phyloP scores from a whole-genome alignment of 2,888 invertebrate species.

The Amiota minor region DNA sequence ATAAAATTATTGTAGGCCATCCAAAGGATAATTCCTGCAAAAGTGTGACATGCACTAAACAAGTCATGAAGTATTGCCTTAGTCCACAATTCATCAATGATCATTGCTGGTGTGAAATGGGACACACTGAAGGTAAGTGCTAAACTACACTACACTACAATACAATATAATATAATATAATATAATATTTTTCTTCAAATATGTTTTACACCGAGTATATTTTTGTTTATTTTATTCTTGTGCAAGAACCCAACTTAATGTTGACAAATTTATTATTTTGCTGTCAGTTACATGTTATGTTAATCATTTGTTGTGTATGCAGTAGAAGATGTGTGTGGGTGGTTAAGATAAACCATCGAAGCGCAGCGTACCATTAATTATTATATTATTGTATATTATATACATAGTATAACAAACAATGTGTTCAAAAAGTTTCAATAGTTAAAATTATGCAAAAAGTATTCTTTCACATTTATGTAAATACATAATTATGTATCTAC shows the following conservation, averaged over 20 bases:
- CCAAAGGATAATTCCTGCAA: conserved; percentile 61
- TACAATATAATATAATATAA: too few species aligned
- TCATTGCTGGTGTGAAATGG: conserved; percentile 73
- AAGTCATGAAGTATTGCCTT: conserved; percentile 68
- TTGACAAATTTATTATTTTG: too few species aligned
- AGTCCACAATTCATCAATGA: conserved; percentile 71
- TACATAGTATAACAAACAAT: neutral
- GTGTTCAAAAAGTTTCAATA: conserved; percentile 2
- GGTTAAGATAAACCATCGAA: neutral
- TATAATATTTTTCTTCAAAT: too few species aligned
- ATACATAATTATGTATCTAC: too few species aligned
- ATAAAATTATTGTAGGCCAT: neutral
- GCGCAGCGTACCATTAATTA: conserved; percentile 11
- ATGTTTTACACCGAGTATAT: too few species aligned
- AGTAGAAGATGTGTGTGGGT: too few species aligned
- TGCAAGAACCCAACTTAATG: too few species aligned
- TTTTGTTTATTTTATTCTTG: too few species aligned
- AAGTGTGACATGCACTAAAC: conserved; percentile 60
- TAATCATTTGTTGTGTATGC: too few species aligned
- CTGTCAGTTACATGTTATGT: too few species aligned
- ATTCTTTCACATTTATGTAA: too few species aligned
- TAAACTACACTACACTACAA: neutral
- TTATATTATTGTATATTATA: neutral
- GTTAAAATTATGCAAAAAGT: too few species aligned
- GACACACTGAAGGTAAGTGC: conserved; percentile 70